Base-by-base conservation (phyloP, 2,113 vertebrate species). In the Amblyopsis rosae region DNA sequence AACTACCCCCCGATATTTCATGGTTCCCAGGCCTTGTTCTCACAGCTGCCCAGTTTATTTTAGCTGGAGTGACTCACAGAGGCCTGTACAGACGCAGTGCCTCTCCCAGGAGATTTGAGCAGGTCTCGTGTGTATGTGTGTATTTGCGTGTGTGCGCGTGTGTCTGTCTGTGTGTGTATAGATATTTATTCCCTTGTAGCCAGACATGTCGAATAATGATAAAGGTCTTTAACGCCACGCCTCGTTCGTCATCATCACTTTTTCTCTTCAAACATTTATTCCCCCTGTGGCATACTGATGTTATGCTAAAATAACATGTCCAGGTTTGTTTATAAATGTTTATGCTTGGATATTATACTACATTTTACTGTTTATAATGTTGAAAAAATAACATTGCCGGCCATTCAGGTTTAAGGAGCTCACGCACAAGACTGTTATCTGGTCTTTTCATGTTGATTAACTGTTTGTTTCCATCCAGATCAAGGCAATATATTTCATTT, bases 1-100 rank as follows among this genome's bases (percentile, higher is more conserved):
- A 63, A 82, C 75, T 82, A 81, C 85, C 72, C 77, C 88, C 87
- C 84, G 55, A 82, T 76, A 88, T 83, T 80, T 82, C 84, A 76
- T 81, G 83, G 87, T 93, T 93, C 92, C 92, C 92, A 93, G 90
- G 92, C 87, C 91, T 88, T 85, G 89, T 93, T 93, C 92, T 92
- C 92, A 93, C 92, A 93, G 89, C 91, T 90, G 85, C 80, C 86
- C 63, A 55, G 88, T 92, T 93, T 93, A 93, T 93, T 93, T 93
- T 93, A 86, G 86, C 85, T 80, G 67, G 76, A 82, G 79, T 93
- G 91, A 93, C 81, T 93, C 92, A 90, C 80, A 87, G 82, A 84
- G 87, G 77, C 79, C 82, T 79, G 84, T 72, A 88, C 84, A 89
- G 89, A 86, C 85, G 72, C 82, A 84, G 75, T 50, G 76, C 75